Evolutionary conservation across 2,797 vertebrate genomes (phyloP).

Genomic region (Premnoplex brunnescens): DNA sequence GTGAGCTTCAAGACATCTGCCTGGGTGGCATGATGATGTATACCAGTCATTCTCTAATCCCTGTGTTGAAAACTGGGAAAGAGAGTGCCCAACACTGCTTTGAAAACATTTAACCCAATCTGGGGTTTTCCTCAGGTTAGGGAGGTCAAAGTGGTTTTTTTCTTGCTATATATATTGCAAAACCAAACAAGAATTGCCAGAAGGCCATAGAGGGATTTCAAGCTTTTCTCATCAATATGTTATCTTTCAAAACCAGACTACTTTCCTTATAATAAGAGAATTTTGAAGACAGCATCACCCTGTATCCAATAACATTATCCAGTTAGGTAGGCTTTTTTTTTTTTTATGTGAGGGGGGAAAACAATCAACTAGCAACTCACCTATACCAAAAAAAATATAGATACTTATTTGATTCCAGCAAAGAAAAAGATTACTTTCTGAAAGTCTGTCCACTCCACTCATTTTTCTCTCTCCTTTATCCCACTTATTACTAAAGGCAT

Average conservation of each 20-base stretch:
- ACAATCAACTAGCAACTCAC: background rate
- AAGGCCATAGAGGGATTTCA: background rate
- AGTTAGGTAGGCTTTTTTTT: background rate
- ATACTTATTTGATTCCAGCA: background rate
- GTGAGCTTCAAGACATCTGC: accelerated
- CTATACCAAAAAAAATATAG: background rate
- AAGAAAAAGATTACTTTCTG: background rate
- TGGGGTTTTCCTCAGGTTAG: background rate
- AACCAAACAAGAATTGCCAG: background rate
- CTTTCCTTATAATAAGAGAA: background rate
- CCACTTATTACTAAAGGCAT: background rate
- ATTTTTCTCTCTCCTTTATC: background rate
- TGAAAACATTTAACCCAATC: background rate
- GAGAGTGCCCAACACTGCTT: background rate
- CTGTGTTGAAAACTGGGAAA: background rate
- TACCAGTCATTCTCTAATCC: background rate
- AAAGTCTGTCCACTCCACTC: background rate
- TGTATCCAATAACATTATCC: background rate
- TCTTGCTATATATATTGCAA: background rate
- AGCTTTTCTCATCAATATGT: background rate
- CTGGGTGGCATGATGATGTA: background rate
- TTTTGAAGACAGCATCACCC: background rate
- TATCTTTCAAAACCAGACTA: background rate
- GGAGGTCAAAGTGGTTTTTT: background rate
- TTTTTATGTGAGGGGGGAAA: background rate